Base-by-base conservation (phyloP, 1,140 invertebrate genomes). In the Platyscapa corneri region DNA sequence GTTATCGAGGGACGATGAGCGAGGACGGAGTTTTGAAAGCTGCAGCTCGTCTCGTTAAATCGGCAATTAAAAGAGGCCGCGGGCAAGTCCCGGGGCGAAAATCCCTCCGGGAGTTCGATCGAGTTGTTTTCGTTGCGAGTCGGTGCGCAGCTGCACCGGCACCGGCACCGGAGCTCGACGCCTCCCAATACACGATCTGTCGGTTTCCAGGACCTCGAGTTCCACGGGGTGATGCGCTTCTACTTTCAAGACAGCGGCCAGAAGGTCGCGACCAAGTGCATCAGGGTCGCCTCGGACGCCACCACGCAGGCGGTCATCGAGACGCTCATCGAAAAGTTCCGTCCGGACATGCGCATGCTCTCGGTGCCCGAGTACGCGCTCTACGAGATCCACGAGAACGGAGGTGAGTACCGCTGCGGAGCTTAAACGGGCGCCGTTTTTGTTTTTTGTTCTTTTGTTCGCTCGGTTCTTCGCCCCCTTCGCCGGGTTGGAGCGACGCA, bases 251-350 rank as follows among this genome's bases (percentile, higher is more conserved):
- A 98, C 93, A 97, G 97, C 46, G 97, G 97, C 56, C 97, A 98
- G 93, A 99, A 99, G 94, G 98, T 99, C 70, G 98, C 98, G n/a
- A 99, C 99, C 53, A 99, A 99, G 94, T 99, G 99, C 93, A 98
- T 99, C 87, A 95, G 99, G 84, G 98, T 99, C 20, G 97, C 98
- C 39, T 99, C 97, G 74, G 98, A 98, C 86, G 99, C 98, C 16
- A 99, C 97, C 23, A 97, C 98, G 65, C 95, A 96, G 90, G 97
- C 98, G 91, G 98, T 99, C 75, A 98, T 99, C 88, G 97, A 97
- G 93, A 99, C 98, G 0, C 94, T 99, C 75, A 98, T 99, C 87
- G 99, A 99, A 94, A 99, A 99, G 94, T 99, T 99, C 94, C 96
- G 99, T 91, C 98, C 99, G 49, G 99, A 99, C 94, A 99, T 99